Evolutionary conservation across 1,140 invertebrate species (phyloP).

Genomic region (Drosophila subobscura): DNA sequence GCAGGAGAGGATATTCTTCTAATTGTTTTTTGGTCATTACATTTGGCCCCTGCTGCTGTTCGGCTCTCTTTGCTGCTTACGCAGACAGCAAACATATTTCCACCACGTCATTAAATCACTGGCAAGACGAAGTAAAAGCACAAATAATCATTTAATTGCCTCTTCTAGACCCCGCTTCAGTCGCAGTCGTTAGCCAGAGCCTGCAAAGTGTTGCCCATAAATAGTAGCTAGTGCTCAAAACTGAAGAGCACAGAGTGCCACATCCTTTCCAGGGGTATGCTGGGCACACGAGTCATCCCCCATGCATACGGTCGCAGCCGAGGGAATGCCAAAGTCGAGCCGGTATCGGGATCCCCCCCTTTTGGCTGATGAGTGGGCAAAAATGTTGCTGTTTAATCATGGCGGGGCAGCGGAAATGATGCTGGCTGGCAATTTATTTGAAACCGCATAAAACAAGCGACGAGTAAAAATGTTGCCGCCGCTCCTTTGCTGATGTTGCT

Average conservation of each 20-base stretch:
- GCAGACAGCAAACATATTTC: conserved; percentile 56
- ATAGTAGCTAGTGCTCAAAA: conserved; percentile 61
- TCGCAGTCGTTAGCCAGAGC: conserved; percentile 38
- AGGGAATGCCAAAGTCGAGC: conserved; percentile 17
- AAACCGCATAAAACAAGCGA: conserved; percentile 78
- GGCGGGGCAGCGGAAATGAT: conserved; percentile 35
- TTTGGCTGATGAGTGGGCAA: conserved; percentile 38
- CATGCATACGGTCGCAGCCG: conserved; percentile 17
- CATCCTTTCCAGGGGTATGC: conserved; percentile 18
- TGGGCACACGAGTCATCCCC: conserved; percentile 8
- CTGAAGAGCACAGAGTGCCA: conserved; percentile 44
- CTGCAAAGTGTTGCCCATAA: conserved; percentile 63
- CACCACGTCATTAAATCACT: conserved; percentile 63
- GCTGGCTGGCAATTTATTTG: conserved; percentile 75
- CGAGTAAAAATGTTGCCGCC: conserved; percentile 67
- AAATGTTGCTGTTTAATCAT: conserved; percentile 55
- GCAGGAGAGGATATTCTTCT: conserved; percentile 37
- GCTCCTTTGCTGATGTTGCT: conserved; percentile 25
- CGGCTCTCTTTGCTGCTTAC: neutral
- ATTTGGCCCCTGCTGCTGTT: conserved; percentile 17
- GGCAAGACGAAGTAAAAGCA: conserved; percentile 39
- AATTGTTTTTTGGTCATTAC: conserved; percentile 72
- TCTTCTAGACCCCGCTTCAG: conserved; percentile 28
- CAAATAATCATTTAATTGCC: conserved; percentile 76
- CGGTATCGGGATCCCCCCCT: neutral